Conservation (phyloP, 2,797 vertebrate species). For the Hozukius guyotensis region DNA sequence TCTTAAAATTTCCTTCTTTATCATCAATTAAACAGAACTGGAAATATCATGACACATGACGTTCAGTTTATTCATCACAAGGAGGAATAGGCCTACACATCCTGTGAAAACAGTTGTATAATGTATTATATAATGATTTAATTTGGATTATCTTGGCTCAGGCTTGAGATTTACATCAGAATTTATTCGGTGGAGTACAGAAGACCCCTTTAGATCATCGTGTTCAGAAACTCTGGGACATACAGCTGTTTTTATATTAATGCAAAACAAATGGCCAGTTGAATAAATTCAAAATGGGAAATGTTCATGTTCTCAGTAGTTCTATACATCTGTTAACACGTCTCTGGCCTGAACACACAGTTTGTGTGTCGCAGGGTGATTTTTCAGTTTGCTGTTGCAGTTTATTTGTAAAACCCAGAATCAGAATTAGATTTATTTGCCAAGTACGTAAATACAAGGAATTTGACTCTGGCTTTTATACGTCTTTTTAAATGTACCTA, state of each 20-base stretch:
- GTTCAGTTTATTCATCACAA: background rate
- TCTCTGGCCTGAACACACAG: background rate
- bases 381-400: background rate
- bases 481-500: too few relatives aligned
- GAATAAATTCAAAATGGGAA: background rate
- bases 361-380: background rate
- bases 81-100: background rate
- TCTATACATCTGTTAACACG: background rate
- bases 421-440: too few relatives aligned
- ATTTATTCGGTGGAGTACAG: background rate
- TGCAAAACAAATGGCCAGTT: background rate
- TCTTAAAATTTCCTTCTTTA: background rate
- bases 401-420: background rate
- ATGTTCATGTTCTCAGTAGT: background rate
- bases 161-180: background rate
- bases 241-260: background rate
- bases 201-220: background rate
- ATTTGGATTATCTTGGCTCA: background rate
- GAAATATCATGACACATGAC: background rate
- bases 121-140: background rate
- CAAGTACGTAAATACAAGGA: too few relatives aligned
- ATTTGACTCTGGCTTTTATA: too few relatives aligned
- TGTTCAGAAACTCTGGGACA: background rate
- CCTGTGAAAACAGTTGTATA: background rate
- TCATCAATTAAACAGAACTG: background rate